Conservation (phyloP, 2,113 vertebrate genomes). For the Tetrao urogallus region DNA sequence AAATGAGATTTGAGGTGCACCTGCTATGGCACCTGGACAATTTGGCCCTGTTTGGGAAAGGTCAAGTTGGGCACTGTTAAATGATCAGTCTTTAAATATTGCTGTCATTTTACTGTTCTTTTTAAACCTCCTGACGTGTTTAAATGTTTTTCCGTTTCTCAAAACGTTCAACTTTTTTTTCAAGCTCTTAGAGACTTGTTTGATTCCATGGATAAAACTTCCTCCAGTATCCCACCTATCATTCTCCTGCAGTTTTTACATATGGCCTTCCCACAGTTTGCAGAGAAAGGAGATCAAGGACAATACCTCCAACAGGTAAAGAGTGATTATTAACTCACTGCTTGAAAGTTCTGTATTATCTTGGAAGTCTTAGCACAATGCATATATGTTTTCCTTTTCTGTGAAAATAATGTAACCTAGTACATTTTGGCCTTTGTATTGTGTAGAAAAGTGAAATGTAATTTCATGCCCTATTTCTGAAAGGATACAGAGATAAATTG, state of each 20-base stretch:
- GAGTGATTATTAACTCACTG: background rate
- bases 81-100: background rate
- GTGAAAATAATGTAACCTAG: background rate
- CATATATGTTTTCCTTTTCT: background rate
- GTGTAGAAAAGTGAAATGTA: background rate
- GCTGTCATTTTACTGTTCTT: background rate
- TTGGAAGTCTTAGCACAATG: background rate
- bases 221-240: constrained; percentile 97
- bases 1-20: background rate
- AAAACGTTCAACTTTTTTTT: constrained; percentile 69
- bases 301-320: constrained; percentile 98
- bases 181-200: constrained; percentile 97
- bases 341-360: background rate
- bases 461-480: background rate
- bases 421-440: background rate
- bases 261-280: constrained; percentile 99
- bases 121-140: constrained; percentile 6
- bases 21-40: background rate
- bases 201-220: constrained; percentile 99
- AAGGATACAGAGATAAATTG: background rate
- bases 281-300: constrained; percentile 98
- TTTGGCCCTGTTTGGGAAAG: background rate
- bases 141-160: constrained; percentile 46
- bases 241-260: constrained; percentile 99
- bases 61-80: background rate